Base-by-base conservation (phyloP, 2,113 vertebrate species). In the Stigmatopora nigra region DNA sequence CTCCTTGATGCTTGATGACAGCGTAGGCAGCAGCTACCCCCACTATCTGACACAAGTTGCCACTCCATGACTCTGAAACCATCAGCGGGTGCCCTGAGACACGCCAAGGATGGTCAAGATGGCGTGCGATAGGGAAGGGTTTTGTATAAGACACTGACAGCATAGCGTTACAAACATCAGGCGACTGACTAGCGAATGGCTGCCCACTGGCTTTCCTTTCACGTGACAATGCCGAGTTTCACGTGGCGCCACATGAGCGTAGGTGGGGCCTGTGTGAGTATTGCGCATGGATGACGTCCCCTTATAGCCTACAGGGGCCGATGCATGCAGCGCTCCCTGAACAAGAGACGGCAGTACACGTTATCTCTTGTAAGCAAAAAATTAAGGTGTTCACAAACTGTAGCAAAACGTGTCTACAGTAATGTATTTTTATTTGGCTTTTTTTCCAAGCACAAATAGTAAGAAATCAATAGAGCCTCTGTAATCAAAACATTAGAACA, bases 231-330 rank as follows among this genome's bases (percentile, higher is more conserved):
- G 7, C 57, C 16, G 41, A 36, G 1, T 58, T 49, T 70, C 78
- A 81, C 75, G 45, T 78, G 75, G 71, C 70, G 25, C 47, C 74
- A 67, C 75, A 83, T 25, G 72, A 77, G 75, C 3, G 46, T 65
- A 58, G 72, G 78, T 19, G 36, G 72, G 55, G 47, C 22, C 1
- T 60, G 53, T 15, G 61, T 17, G 59, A 69, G 69, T 38, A 63
- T 44, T 63, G 57, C 66, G 72, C 38, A 59, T 60, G 75, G 70
- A 74, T 75, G 79, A 73, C 67, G 77, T 74, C 59, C 56, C 36
- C 19, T 31, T n/a, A 13, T 38, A 67, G 76, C 81, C 68, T 73
- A 0, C 5, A 45, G 77, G 68, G 64, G 19, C 13, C 61, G 46
- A 71, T 57, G 69, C 80, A 66, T 46, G 74, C 66, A 78, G 70